Conservation (phyloP, 2,888 invertebrate species). For the Ophraella communa region DNA sequence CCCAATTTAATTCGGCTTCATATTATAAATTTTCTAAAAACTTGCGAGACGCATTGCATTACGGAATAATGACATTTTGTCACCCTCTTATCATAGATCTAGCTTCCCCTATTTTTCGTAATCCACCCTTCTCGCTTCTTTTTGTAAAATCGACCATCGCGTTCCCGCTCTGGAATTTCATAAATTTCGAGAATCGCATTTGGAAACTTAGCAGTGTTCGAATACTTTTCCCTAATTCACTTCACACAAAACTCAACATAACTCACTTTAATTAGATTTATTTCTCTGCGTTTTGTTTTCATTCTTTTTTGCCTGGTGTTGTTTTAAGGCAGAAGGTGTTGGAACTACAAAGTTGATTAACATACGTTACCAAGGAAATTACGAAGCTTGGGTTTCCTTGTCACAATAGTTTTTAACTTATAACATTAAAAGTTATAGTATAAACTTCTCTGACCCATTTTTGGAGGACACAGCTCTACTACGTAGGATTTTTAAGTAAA, state of each 20-base stretch:
- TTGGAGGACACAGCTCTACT: not conserved
- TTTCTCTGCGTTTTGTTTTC: constrained; percentile 14
- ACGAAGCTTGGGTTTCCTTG: constrained; percentile 1
- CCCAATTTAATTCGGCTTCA: constrained; percentile 10
- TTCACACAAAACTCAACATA: constrained; percentile 32
- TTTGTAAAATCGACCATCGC: constrained; percentile 21
- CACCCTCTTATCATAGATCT: constrained; percentile 28
- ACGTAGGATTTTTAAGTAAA: not conserved
- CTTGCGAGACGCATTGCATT: constrained; percentile 16
- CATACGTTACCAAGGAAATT: not conserved
- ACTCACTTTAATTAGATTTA: constrained; percentile 36
- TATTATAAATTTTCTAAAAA: constrained; percentile 15
- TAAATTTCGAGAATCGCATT: constrained; percentile 36
- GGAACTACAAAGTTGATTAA: not conserved
- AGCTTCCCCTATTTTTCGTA: constrained; percentile 8
- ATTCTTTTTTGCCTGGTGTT: not conserved
- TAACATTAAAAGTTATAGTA: not conserved
- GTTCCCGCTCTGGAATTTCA: constrained; percentile 30
- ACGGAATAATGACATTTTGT: constrained; percentile 30
- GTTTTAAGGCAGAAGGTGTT: not conserved
- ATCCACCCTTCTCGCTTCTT: constrained; percentile 10
- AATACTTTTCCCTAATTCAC: constrained; percentile 35
- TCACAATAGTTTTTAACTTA: not conserved
- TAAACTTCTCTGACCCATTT: not conserved
- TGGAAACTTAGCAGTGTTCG: constrained; percentile 25